phyloP scores from a whole-genome alignment of 2,888 invertebrate species.

The Cephalotes varians region DNA sequence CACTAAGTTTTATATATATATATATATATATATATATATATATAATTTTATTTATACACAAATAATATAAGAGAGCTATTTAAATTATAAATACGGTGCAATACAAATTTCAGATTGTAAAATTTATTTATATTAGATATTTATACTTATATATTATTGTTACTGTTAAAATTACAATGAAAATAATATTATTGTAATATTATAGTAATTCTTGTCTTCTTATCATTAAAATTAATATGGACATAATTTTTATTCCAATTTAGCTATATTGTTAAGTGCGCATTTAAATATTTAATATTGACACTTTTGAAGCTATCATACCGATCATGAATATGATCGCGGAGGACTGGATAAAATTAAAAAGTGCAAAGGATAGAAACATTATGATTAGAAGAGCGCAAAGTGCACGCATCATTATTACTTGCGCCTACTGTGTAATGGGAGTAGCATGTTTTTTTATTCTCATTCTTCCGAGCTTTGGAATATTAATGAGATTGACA shows the following conservation, averaged over 20 bases:
- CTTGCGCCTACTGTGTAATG: slow-evolving; percentile 5
- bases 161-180: not conserved
- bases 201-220: not conserved
- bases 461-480: not conserved
- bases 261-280: not conserved
- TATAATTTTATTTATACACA: not conserved
- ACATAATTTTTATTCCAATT: not conserved
- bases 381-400: slow-evolving; percentile 43
- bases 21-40: too few relatives aligned
- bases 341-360: slow-evolving; percentile 53
- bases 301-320: slow-evolving; percentile 41
- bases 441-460: not conserved
- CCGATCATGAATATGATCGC: slow-evolving; percentile 51
- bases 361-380: slow-evolving; percentile 11
- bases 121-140: not conserved
- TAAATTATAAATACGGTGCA: not conserved
- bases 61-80: not conserved
- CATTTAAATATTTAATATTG: not conserved
- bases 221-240: not conserved
- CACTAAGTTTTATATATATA: not conserved
- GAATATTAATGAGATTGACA: not conserved
- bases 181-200: not conserved
- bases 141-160: not conserved
- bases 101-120: not conserved
- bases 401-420: not conserved